Evolutionary conservation across 2,888 invertebrate genomes (phyloP), one percentile per base, ranked within the genome.

Genomic region (Thyatira batis): DNA sequence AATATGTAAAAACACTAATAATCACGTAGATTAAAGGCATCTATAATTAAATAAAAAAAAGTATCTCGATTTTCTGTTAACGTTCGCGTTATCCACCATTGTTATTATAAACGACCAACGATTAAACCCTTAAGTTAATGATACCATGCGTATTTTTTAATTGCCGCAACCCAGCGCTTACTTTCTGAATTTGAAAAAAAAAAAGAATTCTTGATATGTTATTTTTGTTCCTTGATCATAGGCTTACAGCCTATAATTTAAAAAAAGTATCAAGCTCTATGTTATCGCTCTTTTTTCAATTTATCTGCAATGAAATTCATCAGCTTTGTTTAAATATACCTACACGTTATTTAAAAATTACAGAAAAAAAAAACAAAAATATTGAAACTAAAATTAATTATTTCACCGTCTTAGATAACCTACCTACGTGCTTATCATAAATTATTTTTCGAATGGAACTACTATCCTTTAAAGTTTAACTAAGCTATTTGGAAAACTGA

Each of bases 121-220:
- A 78, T 81, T 79, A 78, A 75, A 75, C 73, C 67, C 71, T 73
- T 73, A 60, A 58, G 68, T 73, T 80, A 87, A 87, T 85, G 69
- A 85, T 78, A 86, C 78, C 71, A 73, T 83, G 75, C 78, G 75
- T 71, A 69, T 79, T 80, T 83, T n/a, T 81, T 84, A 85, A 86
- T 84, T 81, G 78, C 67, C 63, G 74, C 75, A 80, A 66, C 62
- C 60, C 57, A 20, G 55, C 54, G 50, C 58, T 55, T 64, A 53
- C 56, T 65, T 67, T 69, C 58, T 67, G 61, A 62, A 67, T 61
- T 63, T 61, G 33, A 52, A 63, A 63, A 63, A 54, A 54, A 63
- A 61, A 63, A 54, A 60, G 62, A 49, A 43, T 44, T 39, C 54
- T 50, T 46, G 27, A 56, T 51, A 45, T 13, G 33, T 30, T 44